Percentiles rank a stretch among this genome's conserved stretches.
These are phyloP conservation scores for Nymphalis urticae DNA, from an alignment of 2,888 invertebrate genomes.

Conservation along the genomic window DNA sequence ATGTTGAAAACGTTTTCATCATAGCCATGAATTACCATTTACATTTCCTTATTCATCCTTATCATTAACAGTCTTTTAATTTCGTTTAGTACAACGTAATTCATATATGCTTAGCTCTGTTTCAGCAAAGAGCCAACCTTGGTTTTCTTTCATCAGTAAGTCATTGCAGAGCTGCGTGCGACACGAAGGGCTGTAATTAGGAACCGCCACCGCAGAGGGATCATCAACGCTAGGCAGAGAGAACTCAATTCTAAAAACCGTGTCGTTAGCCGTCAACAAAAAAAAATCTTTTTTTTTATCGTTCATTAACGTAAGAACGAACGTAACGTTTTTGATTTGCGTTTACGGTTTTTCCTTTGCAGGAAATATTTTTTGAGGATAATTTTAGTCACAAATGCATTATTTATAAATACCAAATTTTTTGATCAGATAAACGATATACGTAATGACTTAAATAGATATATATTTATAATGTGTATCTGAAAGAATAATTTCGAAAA, in stretches of 20 bases:
- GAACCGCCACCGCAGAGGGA: conserved; percentile 50
- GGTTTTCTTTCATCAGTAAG: conserved; percentile 47
- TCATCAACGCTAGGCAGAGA: conserved; percentile 51
- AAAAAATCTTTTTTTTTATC: conserved; percentile 18
- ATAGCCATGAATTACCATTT: neutral
- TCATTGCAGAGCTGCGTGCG: conserved; percentile 36
- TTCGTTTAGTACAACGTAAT: conserved; percentile 3
- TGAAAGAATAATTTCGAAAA: too few species aligned
- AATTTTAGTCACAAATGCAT: neutral
- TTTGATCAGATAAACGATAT: too few species aligned
- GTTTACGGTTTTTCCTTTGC: neutral
- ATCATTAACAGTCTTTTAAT: neutral
- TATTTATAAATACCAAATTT: neutral
- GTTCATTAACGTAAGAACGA: conserved; percentile 2
- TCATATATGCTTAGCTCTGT: conserved; percentile 22
- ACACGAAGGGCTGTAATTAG: conserved; percentile 60
- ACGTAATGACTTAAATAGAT: too few species aligned
- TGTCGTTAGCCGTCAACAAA: conserved; percentile 36
- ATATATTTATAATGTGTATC: too few species aligned
- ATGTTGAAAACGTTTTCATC: neutral
- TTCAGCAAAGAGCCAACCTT: conserved; percentile 34
- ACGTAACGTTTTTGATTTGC: neutral
- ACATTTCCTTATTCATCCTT: neutral
- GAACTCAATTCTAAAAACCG: conserved; percentile 39
- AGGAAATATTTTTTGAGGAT: neutral